Base-by-base conservation (phyloP, 2,797 vertebrate species). In the Novumbra hubbsi region DNA sequence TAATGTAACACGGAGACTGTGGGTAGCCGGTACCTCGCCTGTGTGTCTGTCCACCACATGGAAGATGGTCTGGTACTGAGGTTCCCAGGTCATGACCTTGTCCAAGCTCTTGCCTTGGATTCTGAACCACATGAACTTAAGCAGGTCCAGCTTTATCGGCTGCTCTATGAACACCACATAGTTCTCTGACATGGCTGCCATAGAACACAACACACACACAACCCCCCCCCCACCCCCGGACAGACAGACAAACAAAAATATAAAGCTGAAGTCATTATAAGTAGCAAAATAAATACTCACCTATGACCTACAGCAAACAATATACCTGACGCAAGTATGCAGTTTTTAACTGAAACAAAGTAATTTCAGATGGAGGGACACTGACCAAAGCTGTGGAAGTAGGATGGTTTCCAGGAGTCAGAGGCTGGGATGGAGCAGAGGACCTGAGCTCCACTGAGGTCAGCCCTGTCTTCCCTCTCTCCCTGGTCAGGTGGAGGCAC, bases 111-210 rank as follows among this genome's bases (percentile, higher is more conserved):
- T 94, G 11, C 96, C 95, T n/a, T 78, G 81, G 71, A 95, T 83
- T 76, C 87, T 93, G 84, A 91, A 93, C 73, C 93, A 88, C 83
- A 95, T 77, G 24, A 97, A 90, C 90, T 93, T 94, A 85, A 95
- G 57, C 70, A 98, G 78, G 75, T 97, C 93, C 82, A 99, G 79
- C 86, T 87, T 96, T 78, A 98, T 83, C 24, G 97, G 96, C 49
- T 97, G 96, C 84, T 99, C 97, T 11, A 97, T 84, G 85, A 99
- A 97, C 84, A 99, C 89, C 1, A 98, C 90, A 70, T 96, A 97
- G 88, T 98, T 98, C 81, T 94, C 92, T 7, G 96, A 96, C 96
- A 99, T 98, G 73, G 94, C 96, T 99, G 81, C 0, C 81, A 57
- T 17, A 3, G 12, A 2, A 64, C 62, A 64, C 62, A 64, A 63